These are phyloP conservation scores for Apostichopus japonicus DNA, from an alignment of 35 echinoderm and acorn worm genomes.

Conservation along the genomic window DNA sequence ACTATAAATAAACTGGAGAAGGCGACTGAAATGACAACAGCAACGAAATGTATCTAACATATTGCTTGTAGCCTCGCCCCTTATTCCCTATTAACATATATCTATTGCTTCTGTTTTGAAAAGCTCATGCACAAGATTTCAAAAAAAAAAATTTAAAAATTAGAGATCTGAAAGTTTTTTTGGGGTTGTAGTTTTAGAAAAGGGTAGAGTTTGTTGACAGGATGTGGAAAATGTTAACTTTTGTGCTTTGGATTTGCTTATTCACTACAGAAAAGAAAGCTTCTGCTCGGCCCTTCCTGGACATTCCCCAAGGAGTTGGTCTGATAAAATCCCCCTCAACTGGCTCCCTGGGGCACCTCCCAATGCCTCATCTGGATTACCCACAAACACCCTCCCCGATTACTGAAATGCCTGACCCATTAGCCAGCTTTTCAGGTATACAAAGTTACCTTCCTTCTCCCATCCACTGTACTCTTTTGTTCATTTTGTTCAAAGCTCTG, in stretches of 20 bases:
- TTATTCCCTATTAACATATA: no score
- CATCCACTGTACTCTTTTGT: background rate
- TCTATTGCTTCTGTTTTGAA: no score
- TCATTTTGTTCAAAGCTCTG: background rate
- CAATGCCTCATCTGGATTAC: slow-evolving; percentile 68
- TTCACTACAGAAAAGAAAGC: slow-evolving; percentile 48
- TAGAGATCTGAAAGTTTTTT: no score
- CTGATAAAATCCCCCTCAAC: slow-evolving; percentile 85
- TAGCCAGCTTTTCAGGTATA: slow-evolving; percentile 85
- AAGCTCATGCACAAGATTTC: no score
- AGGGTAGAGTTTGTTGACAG: no score
- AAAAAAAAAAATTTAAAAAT: no score
- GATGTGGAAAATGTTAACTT: background rate
- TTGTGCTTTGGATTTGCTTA: slow-evolving; percentile 10
- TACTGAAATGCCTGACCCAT: slow-evolving; percentile 55
- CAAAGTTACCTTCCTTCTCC: background rate
- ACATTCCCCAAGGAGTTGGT: slow-evolving; percentile 53
- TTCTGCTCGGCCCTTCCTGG: slow-evolving; percentile 22
- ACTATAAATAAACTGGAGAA: no score
- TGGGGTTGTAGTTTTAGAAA: no score
- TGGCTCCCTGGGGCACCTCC: slow-evolving; percentile 80
- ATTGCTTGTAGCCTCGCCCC: no score
- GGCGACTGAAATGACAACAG: no score
- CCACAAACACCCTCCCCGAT: slow-evolving; percentile 76
- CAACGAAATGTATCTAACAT: no score